Conservation (phyloP, 1,140 invertebrate genomes). For the Heliconius nattereri region DNA sequence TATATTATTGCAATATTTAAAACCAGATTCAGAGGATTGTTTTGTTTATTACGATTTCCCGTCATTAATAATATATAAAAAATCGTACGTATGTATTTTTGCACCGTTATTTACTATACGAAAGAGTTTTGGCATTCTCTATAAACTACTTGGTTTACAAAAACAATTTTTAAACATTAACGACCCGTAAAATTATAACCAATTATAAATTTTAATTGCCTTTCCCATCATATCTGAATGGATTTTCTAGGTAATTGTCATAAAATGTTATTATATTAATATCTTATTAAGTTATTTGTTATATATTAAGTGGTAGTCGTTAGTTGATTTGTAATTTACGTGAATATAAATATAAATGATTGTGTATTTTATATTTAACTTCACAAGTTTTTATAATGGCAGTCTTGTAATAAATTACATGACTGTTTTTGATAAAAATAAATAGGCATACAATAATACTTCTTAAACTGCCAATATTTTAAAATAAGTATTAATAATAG, state of each 20-base stretch:
- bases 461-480: neutral
- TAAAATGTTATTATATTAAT: neutral
- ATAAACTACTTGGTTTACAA: too few species aligned
- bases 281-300: neutral
- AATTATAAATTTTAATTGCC: neutral
- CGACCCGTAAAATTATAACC: neutral
- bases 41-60: neutral
- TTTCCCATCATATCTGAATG: neutral
- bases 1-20: too few species aligned
- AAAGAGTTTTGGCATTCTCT: too few species aligned
- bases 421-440: neutral
- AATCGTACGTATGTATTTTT: neutral
- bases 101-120: neutral
- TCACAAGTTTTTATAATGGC: too few species aligned
- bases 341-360: too few species aligned
- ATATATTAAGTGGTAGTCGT: too few species aligned
- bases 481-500: neutral
- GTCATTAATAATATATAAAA: neutral
- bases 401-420: too few species aligned
- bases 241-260: neutral
- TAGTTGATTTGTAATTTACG: too few species aligned
- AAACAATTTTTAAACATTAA: neutral
- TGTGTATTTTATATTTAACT: too few species aligned
- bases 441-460: neutral
- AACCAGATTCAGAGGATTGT: neutral